These are phyloP conservation scores for Umimayanthus kanabou DNA, from an alignment of 92 coral and sea anemone genomes.

Conservation along the genomic window DNA sequence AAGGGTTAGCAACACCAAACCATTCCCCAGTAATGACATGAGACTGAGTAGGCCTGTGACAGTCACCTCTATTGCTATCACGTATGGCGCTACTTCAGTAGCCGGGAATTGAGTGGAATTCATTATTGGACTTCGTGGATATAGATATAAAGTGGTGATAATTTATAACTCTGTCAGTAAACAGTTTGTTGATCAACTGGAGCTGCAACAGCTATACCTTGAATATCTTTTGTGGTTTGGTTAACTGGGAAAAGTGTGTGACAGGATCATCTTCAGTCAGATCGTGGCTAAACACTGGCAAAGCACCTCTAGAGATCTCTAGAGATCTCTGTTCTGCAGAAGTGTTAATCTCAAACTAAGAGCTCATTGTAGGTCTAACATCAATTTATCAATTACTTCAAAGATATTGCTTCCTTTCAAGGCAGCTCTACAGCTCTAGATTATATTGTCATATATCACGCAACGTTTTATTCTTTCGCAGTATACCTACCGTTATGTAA, in stretches of 20 bases:
- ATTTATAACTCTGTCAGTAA: not conserved
- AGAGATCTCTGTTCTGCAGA: not conserved
- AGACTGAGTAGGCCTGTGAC: not conserved
- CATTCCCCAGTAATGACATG: slow-evolving; percentile 5
- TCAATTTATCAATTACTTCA: not conserved
- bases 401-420: not conserved
- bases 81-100: not conserved
- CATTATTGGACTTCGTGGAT: not conserved
- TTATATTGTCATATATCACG: not conserved
- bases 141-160: not conserved
- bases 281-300: not conserved
- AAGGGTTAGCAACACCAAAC: not conserved
- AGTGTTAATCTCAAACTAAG: too few species aligned
- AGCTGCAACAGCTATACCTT: not conserved
- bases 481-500: not conserved
- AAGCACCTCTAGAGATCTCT: not conserved
- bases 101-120: not conserved
- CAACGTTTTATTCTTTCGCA: not conserved
- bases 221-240: not conserved
- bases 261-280: not conserved
- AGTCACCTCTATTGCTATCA: slow-evolving; percentile 9
- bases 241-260: not conserved
- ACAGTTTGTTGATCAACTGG: not conserved
- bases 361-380: not conserved
- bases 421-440: not conserved